Conservation (phyloP, 2,113 vertebrate species). For the Thomomys bottae region DNA sequence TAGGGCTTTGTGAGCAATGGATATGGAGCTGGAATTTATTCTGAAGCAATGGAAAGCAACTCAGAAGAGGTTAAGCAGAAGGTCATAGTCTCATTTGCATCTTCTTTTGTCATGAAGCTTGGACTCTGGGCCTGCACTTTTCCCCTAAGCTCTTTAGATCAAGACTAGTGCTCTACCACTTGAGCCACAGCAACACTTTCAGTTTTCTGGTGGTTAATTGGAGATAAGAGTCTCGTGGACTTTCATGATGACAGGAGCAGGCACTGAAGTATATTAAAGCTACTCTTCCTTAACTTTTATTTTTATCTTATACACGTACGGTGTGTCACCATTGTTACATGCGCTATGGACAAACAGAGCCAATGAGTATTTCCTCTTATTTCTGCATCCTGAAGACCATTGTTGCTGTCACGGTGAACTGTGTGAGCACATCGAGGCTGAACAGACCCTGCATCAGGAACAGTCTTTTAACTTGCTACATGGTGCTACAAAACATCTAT, state of each 20-base stretch:
- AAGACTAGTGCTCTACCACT: too few species aligned
- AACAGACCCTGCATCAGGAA: neutral
- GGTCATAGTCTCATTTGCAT: constrained; percentile 10
- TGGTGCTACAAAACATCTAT: neutral
- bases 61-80: constrained; percentile 3
- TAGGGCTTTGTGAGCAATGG: neutral
- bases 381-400: neutral
- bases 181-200: too few species aligned
- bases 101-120: too few species aligned
- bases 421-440: neutral
- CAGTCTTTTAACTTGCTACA: neutral
- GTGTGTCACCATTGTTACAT: neutral
- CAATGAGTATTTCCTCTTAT: neutral
- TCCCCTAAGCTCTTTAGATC: too few species aligned
- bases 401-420: neutral
- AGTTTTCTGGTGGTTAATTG: too few species aligned
- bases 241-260: too few species aligned
- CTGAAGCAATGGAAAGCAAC: constrained; percentile 4
- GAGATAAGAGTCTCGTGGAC: too few species aligned
- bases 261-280: too few species aligned
- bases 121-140: too few species aligned
- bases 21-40: neutral
- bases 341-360: neutral
- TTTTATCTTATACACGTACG: neutral
- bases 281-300: neutral